Evolutionary conservation across 23 tunicate species (phyloP).

Genomic region (Halocynthia aurantium): DNA sequence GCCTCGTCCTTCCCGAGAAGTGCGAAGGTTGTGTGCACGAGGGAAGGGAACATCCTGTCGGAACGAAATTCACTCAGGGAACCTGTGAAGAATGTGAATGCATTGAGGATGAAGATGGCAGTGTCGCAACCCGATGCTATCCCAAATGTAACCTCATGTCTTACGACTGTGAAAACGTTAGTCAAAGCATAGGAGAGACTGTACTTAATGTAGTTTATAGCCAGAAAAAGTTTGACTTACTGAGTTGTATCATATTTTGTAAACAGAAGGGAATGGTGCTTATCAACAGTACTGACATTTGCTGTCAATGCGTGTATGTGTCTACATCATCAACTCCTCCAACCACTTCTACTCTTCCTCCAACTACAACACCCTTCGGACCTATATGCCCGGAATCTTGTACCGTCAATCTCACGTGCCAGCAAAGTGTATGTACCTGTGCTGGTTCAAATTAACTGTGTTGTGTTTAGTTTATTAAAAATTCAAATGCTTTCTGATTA

Average conservation of each 20-base stretch:
- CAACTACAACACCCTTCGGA: constrained; percentile 54
- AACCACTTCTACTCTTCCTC: not conserved
- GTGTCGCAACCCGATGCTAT: constrained; percentile 31
- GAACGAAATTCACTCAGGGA: constrained; percentile 59
- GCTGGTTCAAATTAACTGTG: not conserved
- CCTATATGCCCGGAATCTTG: constrained; percentile 46
- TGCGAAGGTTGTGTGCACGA: constrained; percentile 71
- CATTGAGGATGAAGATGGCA: constrained; percentile 30
- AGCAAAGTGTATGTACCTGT: constrained; percentile 37
- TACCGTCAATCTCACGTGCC: constrained; percentile 35
- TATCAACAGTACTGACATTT: constrained; percentile 34
- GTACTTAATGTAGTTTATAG: not conserved
- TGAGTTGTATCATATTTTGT: not conserved
- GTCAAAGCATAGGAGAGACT: not conserved
- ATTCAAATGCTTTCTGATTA: not conserved
- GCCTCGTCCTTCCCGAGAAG: constrained; percentile 36
- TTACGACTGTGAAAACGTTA: constrained; percentile 61
- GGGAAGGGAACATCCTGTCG: constrained; percentile 50
- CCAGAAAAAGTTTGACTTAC: not conserved
- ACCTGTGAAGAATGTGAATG: constrained; percentile 84
- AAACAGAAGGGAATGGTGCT: constrained; percentile 72
- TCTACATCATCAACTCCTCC: constrained; percentile 17
- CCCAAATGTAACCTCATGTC: constrained; percentile 55
- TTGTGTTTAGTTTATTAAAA: not conserved
- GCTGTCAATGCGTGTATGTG: constrained; percentile 61